Conservation (phyloP, 2,888 invertebrate species). For the Carterocephalus palaemon region DNA sequence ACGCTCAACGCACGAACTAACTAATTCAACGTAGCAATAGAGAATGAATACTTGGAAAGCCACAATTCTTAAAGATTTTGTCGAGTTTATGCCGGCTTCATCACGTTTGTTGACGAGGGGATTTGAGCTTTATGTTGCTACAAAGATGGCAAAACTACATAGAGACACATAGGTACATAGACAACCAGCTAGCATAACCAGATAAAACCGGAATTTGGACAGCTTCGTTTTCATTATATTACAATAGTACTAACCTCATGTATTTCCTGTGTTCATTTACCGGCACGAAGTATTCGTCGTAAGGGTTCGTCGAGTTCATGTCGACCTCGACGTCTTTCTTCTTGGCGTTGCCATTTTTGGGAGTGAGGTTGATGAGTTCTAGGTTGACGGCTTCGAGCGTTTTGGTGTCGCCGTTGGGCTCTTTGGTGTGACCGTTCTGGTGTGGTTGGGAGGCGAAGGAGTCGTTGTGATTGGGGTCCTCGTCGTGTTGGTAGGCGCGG, state of each 20-base stretch:
- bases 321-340: conserved; percentile 84
- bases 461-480: conserved; percentile 71
- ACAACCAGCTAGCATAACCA: no score
- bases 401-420: conserved; percentile 68
- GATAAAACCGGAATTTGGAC: no score
- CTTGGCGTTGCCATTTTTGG: conserved; percentile 78
- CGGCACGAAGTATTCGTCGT: conserved; percentile 91
- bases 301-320: conserved; percentile 83
- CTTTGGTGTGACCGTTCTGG: conserved; percentile 63
- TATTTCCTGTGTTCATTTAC: conserved; percentile 91
- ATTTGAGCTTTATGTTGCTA: no score
- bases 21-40: not conserved
- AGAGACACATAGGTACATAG: no score
- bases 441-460: conserved; percentile 68
- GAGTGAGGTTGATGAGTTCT: conserved; percentile 86
- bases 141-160: no score
- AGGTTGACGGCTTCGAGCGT: conserved; percentile 86
- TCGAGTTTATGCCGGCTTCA: no score
- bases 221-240: no score
- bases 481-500: conserved; percentile 66
- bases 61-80: no score
- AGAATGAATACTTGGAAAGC: conserved; percentile 12
- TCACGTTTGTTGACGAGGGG: no score
- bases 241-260: no score
- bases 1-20: not conserved